Conservation (phyloP, 2,113 vertebrate species). For the Cheirogaleus medius region DNA sequence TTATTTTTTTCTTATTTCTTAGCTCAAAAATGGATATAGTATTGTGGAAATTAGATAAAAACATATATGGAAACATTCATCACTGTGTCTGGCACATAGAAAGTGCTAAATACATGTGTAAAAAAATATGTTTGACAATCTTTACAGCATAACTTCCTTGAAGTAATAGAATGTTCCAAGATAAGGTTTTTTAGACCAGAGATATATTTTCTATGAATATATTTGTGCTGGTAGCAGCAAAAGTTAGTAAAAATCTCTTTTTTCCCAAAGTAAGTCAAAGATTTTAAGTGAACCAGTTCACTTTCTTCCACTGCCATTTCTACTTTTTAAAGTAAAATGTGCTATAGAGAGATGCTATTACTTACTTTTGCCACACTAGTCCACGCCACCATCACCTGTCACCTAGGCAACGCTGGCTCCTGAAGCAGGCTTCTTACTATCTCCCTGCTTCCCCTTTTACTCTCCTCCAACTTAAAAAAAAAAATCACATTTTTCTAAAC, state of each 20-base stretch:
- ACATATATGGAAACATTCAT: constrained; percentile 17
- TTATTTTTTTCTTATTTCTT: background rate
- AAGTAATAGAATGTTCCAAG: constrained; percentile 54
- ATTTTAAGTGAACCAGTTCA: constrained; percentile 55
- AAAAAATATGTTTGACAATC: constrained; percentile 55
- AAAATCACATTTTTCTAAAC: background rate
- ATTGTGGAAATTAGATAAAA: constrained; percentile 46
- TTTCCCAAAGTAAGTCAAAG: constrained; percentile 26
- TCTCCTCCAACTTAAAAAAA: background rate
- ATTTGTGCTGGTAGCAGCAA: constrained; percentile 42
- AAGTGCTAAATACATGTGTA: background rate
- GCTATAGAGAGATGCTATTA: background rate
- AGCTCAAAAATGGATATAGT: constrained; percentile 1
- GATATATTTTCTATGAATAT: constrained; percentile 66
- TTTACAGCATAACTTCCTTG: constrained; percentile 32
- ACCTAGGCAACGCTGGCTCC: background rate
- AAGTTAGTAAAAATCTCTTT: constrained; percentile 56
- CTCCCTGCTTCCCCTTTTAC: background rate
- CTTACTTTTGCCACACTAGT: background rate
- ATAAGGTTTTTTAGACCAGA: constrained; percentile 22
- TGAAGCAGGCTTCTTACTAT: background rate
- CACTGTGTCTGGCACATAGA: background rate
- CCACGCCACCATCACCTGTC: background rate
- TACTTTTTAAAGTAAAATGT: background rate
- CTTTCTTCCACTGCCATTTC: background rate